Percentiles rank a stretch among this genome's conserved stretches.
Conservation (phyloP, 2,888 invertebrate species). For the Eulithis testata region DNA sequence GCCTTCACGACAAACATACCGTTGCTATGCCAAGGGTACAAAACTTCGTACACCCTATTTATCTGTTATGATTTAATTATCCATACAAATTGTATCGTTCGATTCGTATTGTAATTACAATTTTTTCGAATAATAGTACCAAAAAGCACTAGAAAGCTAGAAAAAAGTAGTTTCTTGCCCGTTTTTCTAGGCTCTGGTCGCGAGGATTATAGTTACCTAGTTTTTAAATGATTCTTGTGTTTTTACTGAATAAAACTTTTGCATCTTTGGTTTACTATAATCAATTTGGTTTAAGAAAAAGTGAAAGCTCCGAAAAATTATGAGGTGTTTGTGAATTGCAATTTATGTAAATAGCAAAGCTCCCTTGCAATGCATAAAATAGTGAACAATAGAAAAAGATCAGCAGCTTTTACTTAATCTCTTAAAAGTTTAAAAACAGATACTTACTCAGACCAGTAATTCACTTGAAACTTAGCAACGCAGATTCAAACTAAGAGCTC, state of each 20-base stretch:
- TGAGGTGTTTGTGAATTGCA: too few species aligned
- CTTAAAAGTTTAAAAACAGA: slow-evolving; percentile 14
- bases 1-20: slow-evolving; percentile 36
- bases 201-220: too few species aligned
- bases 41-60: not conserved
- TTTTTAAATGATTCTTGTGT: too few species aligned
- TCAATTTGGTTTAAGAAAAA: too few species aligned
- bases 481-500: slow-evolving; percentile 30
- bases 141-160: too few species aligned
- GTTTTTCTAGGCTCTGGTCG: too few species aligned
- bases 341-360: too few species aligned
- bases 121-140: not conserved
- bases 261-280: not conserved
- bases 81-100: slow-evolving; percentile 28
- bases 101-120: slow-evolving; percentile 12
- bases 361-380: too few species aligned
- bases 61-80: slow-evolving; percentile 30
- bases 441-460: slow-evolving; percentile 13
- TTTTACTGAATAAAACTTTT: too few species aligned
- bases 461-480: slow-evolving; percentile 16
- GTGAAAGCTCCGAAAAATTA: too few species aligned
- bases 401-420: not conserved
- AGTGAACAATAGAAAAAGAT: not conserved
- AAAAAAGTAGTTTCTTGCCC: too few species aligned
- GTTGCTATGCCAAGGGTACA: slow-evolving; percentile 15